These are phyloP conservation scores for Hesperia comma DNA, from an alignment of 2,888 invertebrate species.

Conservation along the genomic window DNA sequence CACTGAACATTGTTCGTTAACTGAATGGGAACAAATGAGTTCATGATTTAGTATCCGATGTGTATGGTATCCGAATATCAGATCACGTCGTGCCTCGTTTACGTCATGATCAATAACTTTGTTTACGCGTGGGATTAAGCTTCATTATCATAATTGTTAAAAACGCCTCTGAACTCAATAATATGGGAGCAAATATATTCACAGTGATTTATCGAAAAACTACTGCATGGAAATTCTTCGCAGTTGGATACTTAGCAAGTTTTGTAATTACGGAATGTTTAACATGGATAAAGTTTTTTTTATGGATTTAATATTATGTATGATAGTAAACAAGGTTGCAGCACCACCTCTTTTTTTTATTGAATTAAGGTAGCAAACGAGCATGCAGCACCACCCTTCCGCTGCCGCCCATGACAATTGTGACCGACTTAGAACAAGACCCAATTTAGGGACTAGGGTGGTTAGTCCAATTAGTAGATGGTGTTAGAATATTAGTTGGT, in stretches of 20 bases:
- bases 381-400: too few relatives aligned
- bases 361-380: too few relatives aligned
- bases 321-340: too few relatives aligned
- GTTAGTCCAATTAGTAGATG: too few relatives aligned
- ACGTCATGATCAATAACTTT: conserved; percentile 64
- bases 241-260: conserved; percentile 25
- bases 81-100: conserved; percentile 58
- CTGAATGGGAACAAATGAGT: conserved; percentile 76
- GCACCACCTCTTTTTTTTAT: too few relatives aligned
- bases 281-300: too few relatives aligned
- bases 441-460: too few relatives aligned
- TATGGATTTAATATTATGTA: too few relatives aligned
- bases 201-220: conserved; percentile 8
- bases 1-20: conserved; percentile 68
- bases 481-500: too few relatives aligned
- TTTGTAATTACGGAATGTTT: conserved; percentile 11
- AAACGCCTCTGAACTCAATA: conserved; percentile 24
- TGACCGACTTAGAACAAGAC: too few relatives aligned
- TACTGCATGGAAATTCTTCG: conserved; percentile 23
- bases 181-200: conserved; percentile 13
- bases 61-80: conserved; percentile 65
- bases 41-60: conserved; percentile 68
- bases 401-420: too few relatives aligned
- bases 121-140: conserved; percentile 49
- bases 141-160: conserved; percentile 45